These are phyloP conservation scores for Deroplatys truncata DNA, from an alignment of 2,888 invertebrate genomes.

Conservation along the genomic window DNA sequence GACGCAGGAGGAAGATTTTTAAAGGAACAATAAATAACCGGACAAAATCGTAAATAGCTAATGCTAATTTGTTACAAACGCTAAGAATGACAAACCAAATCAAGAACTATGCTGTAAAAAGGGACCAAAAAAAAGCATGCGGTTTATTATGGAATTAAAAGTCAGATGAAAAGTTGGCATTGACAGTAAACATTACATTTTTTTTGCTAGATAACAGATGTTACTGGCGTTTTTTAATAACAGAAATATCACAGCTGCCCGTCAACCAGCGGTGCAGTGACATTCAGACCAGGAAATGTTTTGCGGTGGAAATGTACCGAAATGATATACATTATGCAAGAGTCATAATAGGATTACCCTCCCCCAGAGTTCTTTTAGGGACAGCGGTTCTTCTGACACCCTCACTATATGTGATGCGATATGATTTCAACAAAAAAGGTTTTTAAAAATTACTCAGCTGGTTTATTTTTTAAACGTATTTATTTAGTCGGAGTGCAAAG, in stretches of 20 bases:
- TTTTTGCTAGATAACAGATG: background rate
- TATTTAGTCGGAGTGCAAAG: no score
- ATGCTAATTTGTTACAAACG: no score
- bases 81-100: no score
- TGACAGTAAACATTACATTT: background rate
- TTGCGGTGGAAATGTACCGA: background rate
- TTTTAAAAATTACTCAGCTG: no score
- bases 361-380: background rate
- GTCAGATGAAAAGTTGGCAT: background rate
- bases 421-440: background rate
- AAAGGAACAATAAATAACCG: no score
- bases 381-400: background rate
- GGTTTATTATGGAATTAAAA: background rate
- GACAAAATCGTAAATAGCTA: no score
- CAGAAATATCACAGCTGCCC: background rate
- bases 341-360: background rate
- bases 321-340: background rate
- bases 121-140: background rate
- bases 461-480: no score
- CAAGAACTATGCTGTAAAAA: background rate
- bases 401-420: background rate
- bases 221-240: background rate
- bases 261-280: background rate
- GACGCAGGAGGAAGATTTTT: no score
- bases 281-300: background rate